Conservation (phyloP, 2,888 invertebrate species). For the Zele albiditarsus region DNA sequence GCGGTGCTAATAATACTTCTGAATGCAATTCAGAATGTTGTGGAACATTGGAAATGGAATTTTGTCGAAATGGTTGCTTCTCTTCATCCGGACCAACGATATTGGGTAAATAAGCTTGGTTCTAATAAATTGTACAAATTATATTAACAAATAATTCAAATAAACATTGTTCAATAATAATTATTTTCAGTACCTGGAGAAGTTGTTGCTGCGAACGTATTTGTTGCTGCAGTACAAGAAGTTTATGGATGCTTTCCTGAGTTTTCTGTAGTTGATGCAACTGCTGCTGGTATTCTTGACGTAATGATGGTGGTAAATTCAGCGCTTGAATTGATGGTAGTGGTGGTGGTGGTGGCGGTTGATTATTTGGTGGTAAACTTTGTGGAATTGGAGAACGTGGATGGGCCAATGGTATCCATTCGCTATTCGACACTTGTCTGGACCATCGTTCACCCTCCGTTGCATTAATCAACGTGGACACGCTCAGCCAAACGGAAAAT, state of each 20-base stretch:
- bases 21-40: constrained; percentile 57
- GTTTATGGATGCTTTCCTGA: constrained; percentile 68
- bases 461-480: constrained; percentile 49
- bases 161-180: too few relatives aligned
- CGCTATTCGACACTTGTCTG: constrained; percentile 68
- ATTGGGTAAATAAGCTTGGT: constrained; percentile 63
- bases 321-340: constrained; percentile 48
- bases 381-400: constrained; percentile 58
- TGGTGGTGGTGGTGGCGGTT: constrained; percentile 35
- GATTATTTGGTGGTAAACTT: constrained; percentile 37
- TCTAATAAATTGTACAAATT: constrained; percentile 48
- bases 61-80: constrained; percentile 60
- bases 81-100: constrained; percentile 58
- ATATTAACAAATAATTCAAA: background rate
- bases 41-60: constrained; percentile 52
- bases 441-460: constrained; percentile 66
- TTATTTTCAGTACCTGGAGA: constrained; percentile 60
- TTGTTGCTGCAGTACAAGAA: constrained; percentile 67
- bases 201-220: constrained; percentile 66
- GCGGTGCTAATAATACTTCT: constrained; percentile 63
- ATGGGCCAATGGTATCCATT: constrained; percentile 70
- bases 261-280: constrained; percentile 69
- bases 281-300: constrained; percentile 69
- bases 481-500: constrained; percentile 57
- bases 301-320: constrained; percentile 65